These are phyloP conservation scores for Caranx melampygus DNA, from an alignment of 2,113 vertebrate genomes.

Conservation along the genomic window DNA sequence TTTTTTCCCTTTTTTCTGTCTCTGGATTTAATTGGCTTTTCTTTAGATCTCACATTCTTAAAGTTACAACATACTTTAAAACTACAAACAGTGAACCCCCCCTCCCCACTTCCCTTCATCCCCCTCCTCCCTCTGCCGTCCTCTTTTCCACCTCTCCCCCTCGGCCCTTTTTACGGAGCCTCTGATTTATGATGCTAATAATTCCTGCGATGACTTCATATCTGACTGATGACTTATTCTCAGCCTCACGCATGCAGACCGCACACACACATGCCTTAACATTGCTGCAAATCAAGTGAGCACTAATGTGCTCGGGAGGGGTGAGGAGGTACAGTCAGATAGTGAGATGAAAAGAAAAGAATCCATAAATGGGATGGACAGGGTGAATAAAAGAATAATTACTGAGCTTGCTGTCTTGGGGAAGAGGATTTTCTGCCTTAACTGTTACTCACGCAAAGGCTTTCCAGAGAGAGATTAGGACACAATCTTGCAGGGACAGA, in stretches of 20 bases:
- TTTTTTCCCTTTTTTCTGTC: neutral
- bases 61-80: constrained; percentile 27
- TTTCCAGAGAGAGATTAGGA: constrained; percentile 41
- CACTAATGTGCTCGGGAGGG: constrained; percentile 10
- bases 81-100: constrained; percentile 16
- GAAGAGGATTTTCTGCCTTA: constrained; percentile 48
- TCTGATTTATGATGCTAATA: constrained; percentile 71
- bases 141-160: constrained; percentile 23
- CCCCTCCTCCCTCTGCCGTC: neutral
- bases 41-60: neutral
- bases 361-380: constrained; percentile 67
- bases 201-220: constrained; percentile 69
- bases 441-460: constrained; percentile 42
- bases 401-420: constrained; percentile 32
- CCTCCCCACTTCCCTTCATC: neutral
- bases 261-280: constrained; percentile 33
- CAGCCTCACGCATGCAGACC: constrained; percentile 52
- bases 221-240: constrained; percentile 59
- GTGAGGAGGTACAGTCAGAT: constrained; percentile 30
- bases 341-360: constrained; percentile 54
- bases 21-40: constrained; percentile 9
- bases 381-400: constrained; percentile 47
- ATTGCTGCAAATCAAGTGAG: constrained; percentile 45
- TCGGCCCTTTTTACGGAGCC: constrained; percentile 28
- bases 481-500: constrained; percentile 24